These are phyloP conservation scores for Philereme transversata DNA, from an alignment of 2,888 invertebrate genomes.

Conservation along the genomic window DNA sequence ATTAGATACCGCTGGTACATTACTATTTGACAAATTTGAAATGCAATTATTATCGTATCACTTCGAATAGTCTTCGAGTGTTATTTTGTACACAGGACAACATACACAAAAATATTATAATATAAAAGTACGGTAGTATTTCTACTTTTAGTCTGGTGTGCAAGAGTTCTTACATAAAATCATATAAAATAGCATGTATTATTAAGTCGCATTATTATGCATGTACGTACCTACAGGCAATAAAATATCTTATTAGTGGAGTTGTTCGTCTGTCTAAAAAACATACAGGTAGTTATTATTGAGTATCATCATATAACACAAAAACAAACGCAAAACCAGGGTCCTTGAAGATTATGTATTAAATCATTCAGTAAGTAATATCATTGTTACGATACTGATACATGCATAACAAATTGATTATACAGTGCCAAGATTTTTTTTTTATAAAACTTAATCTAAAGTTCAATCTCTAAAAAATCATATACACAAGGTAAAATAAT, in stretches of 20 bases:
- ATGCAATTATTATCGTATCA: slow-evolving; percentile 75
- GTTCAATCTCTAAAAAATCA: slow-evolving; percentile 48
- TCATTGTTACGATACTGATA: not conserved
- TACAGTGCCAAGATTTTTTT: no score
- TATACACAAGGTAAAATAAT: slow-evolving; percentile 60
- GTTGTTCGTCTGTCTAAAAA: slow-evolving; percentile 7
- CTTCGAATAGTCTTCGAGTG: slow-evolving; percentile 64
- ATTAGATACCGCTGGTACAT: slow-evolving; percentile 77
- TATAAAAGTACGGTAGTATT: slow-evolving; percentile 46
- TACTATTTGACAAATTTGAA: slow-evolving; percentile 74
- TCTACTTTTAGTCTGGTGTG: slow-evolving; percentile 70
- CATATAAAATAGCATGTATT: slow-evolving; percentile 16
- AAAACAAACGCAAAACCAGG: slow-evolving; percentile 11
- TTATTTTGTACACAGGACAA: slow-evolving; percentile 75
- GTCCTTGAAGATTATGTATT: slow-evolving; percentile 12
- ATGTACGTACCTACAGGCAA: slow-evolving; percentile 21
- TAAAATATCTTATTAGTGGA: slow-evolving; percentile 6
- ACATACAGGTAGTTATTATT: slow-evolving; percentile 3
- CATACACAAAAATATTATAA: slow-evolving; percentile 52
- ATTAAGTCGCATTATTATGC: slow-evolving; percentile 24
- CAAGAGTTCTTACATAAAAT: slow-evolving; percentile 25
- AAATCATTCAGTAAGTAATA: slow-evolving; percentile 15
- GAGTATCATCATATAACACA: slow-evolving; percentile 16
- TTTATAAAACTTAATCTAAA: slow-evolving; percentile 39
- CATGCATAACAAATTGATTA: slow-evolving; percentile 23